A percentile compares a stretch with the other conserved stretches of the same genome.
Conservation (phyloP, 2,113 vertebrate genomes). For the Tupaia chinensis region DNA sequence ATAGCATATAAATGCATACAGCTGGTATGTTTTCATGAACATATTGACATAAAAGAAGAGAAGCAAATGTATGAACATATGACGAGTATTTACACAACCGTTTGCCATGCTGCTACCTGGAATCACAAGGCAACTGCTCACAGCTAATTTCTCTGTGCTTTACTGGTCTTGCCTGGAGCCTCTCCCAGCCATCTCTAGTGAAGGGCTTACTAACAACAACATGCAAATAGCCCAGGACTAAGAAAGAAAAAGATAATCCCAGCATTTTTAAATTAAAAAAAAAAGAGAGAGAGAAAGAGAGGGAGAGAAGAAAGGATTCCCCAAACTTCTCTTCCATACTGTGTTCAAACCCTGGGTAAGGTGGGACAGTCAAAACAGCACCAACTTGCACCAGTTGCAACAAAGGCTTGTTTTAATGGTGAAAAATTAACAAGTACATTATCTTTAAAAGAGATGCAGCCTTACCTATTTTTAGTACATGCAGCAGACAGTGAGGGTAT, state of each 20-base stretch:
- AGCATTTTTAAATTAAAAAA: not conserved
- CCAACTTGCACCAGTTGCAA: not conserved
- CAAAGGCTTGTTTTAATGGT: slow-evolving; percentile 11
- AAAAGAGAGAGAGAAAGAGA: not conserved
- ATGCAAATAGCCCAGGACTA: not conserved
- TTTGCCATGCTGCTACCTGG: not conserved
- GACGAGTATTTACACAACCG: slow-evolving; percentile 41
- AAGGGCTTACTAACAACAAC: not conserved
- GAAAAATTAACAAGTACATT: not conserved
- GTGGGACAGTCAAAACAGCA: not conserved
- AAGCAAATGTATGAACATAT: slow-evolving; percentile 63
- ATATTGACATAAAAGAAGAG: slow-evolving; percentile 36
- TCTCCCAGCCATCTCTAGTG: not conserved
- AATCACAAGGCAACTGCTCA: slow-evolving; percentile 32
- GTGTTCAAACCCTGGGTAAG: not conserved
- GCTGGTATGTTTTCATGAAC: slow-evolving; percentile 32
- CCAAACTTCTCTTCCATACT: slow-evolving; percentile 8
- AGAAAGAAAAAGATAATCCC: not conserved
- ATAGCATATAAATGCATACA: not conserved
- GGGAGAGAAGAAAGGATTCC: not conserved
- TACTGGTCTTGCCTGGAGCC: not conserved
- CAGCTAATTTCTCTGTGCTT: not conserved
- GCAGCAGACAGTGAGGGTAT: not conserved
- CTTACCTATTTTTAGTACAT: slow-evolving; percentile 34
- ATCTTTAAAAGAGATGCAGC: slow-evolving; percentile 8